Evolutionary conservation across 2,888 invertebrate genomes (phyloP), one percentile per base, ranked within the genome.

Genomic region (Eupeodes luniger): DNA sequence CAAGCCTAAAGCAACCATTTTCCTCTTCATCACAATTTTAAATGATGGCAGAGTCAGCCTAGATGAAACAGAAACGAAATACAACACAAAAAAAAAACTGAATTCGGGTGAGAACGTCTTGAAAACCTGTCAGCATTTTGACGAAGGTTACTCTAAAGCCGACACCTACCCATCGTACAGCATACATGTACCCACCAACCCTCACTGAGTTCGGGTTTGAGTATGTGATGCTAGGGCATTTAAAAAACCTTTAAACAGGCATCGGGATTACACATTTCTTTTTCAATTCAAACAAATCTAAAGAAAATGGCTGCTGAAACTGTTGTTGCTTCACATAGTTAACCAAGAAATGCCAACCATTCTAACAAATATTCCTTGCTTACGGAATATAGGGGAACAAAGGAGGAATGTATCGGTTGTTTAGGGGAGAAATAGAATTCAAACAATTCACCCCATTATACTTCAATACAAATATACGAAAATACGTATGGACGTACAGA

Each of bases 51-150:
- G n/a, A 47, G 3, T 4, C 6, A 14, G 27, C 44, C 44, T 47
- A 47, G 34, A 83, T 57, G 72, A 57, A 47, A 61, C 44, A 40
- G 61, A 12, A 47, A 69, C 55, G 19, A 55, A 55, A 55, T 4
- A 11, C 10, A 51, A 57, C 40, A 67, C 55, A 36, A 61, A 59
- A 76, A 77, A 51, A 49, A 61, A 66, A 10, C 6, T 57, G 16
- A 70, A 70, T 57, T 88, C 78, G 81, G 88, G 91, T 92, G 92
- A 91, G 92, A 93, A 92, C 92, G 91, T 92, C 91, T 92, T 92
- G 91, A 92, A 92, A 92, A 91, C 92, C 93, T 92, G 93, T 92
- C 93, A 91, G 91, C 90, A 91, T 90, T 91, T 92, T 93, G 93
- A 93, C 91, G 91, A 91, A 92, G 92, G 92, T 92, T 91, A 51